Conservation (phyloP, 2,797 vertebrate species). For the Myotis myotis region DNA sequence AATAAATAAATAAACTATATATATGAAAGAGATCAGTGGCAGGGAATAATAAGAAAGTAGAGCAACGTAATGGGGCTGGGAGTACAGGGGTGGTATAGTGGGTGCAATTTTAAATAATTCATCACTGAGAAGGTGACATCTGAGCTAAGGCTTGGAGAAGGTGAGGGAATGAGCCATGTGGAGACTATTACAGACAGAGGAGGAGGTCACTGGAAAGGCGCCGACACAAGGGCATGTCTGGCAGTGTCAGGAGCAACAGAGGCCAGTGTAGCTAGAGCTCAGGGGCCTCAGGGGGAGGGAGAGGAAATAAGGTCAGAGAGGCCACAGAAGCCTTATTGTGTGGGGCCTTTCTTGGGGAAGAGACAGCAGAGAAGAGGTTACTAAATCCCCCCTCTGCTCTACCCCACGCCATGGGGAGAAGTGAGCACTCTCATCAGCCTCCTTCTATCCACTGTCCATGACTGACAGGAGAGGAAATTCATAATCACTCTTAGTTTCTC, state of each 20-base stretch:
- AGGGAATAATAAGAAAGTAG: not conserved
- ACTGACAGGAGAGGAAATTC: not conserved
- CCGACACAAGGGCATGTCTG: not conserved
- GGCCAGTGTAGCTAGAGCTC: not conserved
- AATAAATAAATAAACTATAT: not conserved
- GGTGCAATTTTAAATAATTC: slow-evolving; percentile 17
- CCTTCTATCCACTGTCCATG: not conserved
- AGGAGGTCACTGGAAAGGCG: not conserved
- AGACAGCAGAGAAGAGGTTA: not conserved
- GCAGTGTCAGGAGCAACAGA: not conserved
- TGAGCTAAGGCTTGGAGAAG: not conserved
- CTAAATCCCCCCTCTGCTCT: not conserved
- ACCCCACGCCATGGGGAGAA: too few species aligned
- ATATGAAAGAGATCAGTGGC: slow-evolving; percentile 9
- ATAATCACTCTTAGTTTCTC: not conserved
- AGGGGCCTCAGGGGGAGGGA: not conserved
- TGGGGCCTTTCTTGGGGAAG: not conserved
- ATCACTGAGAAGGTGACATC: not conserved
- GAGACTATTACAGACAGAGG: not conserved
- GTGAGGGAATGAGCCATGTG: not conserved
- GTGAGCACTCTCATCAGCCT: not conserved
- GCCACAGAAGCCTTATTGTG: not conserved
- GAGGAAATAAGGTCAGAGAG: not conserved
- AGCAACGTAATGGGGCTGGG: not conserved
- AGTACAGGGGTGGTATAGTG: not conserved